Evolutionary conservation across 2,797 vertebrate genomes (phyloP).

Genomic region (Apogon hyalosoma): DNA sequence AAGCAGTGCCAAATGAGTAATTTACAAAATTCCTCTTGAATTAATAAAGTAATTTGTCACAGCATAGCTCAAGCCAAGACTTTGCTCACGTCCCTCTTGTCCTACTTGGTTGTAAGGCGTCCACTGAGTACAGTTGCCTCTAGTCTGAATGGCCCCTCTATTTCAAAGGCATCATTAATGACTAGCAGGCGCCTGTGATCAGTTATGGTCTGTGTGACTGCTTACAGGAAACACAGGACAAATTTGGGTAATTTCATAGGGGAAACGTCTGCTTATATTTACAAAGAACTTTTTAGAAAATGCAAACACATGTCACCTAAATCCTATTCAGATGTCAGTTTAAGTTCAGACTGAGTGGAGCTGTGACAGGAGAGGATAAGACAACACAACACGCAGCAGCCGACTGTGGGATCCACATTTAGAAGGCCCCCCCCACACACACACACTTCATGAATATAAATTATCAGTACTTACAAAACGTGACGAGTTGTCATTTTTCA

Average conservation of each 20-base stretch:
- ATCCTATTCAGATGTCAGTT: conserved; percentile 19
- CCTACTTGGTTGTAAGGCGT: neutral
- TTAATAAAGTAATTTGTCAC: neutral
- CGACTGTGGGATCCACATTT: neutral
- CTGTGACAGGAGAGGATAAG: neutral
- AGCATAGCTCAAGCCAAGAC: neutral
- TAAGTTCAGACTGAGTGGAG: neutral
- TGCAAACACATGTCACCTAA: conserved; percentile 16
- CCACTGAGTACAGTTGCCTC: conserved; percentile 19
- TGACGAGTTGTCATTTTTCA: conserved; percentile 99
- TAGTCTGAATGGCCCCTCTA: conserved; percentile 21
- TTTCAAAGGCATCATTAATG: conserved; percentile 46
- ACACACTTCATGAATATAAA: neutral
- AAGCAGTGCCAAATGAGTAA: neutral
- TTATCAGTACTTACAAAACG: conserved; percentile 91
- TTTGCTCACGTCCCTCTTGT: conserved; percentile 5
- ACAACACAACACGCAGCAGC: neutral
- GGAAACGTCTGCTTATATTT: conserved; percentile 14
- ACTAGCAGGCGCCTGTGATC: conserved; percentile 35
- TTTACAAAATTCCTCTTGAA: neutral
- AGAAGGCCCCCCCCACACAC: neutral
- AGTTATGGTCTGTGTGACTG: conserved; percentile 21
- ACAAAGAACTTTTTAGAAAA: conserved; percentile 16
- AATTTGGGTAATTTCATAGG: conserved; percentile 29
- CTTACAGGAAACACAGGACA: conserved; percentile 36